These are phyloP conservation scores for Callaeas wilsoni DNA, from an alignment of 2,113 vertebrate species.

Conservation along the genomic window DNA sequence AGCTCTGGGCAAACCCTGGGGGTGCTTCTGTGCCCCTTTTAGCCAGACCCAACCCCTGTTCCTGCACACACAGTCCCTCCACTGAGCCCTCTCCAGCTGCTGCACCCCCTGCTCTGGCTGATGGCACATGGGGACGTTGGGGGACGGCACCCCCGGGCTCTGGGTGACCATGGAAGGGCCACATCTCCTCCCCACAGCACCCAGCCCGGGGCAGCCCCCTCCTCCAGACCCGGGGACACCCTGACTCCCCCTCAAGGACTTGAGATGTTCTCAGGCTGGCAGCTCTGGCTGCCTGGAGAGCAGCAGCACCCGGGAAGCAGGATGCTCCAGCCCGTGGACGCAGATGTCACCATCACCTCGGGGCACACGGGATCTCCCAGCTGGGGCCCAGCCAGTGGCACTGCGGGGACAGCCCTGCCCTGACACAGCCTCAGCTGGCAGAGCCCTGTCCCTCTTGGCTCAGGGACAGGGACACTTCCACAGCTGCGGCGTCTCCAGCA, in stretches of 20 bases:
- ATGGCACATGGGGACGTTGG: rapidly evolving
- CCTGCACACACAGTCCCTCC: neutral
- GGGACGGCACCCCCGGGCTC: neutral
- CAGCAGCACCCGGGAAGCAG: neutral
- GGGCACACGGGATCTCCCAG: neutral
- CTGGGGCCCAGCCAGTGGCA: neutral
- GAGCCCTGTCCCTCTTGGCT: neutral
- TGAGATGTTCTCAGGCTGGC: neutral
- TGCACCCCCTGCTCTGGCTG: neutral
- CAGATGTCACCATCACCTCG: neutral
- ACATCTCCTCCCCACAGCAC: neutral
- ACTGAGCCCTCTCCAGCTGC: neutral
- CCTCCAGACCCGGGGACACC: neutral
- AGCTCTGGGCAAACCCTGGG: neutral
- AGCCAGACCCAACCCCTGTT: rapidly evolving
- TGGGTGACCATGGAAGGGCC: too few species aligned
- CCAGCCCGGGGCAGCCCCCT: neutral
- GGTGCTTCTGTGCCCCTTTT: neutral
- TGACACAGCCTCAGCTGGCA: neutral
- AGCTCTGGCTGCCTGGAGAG: neutral
- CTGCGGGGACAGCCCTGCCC: neutral
- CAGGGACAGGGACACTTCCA: neutral
- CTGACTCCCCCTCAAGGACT: neutral
- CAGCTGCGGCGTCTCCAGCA: neutral
- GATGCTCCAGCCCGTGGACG: neutral